These are phyloP conservation scores for Origma solitaria DNA, from an alignment of 2,113 vertebrate genomes.

Conservation along the genomic window DNA sequence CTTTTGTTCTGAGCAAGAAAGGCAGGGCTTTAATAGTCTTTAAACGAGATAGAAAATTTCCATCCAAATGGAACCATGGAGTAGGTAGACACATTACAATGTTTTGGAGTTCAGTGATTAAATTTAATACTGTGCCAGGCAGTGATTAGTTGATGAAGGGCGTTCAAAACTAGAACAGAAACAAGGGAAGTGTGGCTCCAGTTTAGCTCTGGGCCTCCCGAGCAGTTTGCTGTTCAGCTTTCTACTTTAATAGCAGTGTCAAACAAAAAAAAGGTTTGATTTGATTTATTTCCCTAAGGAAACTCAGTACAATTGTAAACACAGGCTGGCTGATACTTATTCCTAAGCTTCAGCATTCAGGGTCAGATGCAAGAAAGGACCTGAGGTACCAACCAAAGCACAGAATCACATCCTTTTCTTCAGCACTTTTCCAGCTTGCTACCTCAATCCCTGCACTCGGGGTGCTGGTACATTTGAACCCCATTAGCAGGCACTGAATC, in stretches of 20 bases:
- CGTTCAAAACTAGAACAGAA: background rate
- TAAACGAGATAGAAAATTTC: slow-evolving; percentile 54
- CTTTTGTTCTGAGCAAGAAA: slow-evolving; percentile 60
- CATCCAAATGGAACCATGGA: slow-evolving; percentile 45
- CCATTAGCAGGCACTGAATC: background rate
- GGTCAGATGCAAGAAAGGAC: background rate
- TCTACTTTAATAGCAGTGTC: background rate
- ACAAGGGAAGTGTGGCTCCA: background rate
- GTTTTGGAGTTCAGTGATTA: slow-evolving; percentile 46
- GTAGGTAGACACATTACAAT: slow-evolving; percentile 48
- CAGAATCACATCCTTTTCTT: background rate
- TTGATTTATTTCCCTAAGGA: slow-evolving; percentile 10
- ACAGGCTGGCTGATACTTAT: background rate
- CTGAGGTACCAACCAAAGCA: background rate
- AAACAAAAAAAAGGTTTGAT: background rate
- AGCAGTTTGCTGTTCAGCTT: background rate
- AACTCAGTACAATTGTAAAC: background rate
- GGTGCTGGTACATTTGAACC: background rate
- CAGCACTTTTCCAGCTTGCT: background rate
- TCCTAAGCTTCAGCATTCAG: background rate
- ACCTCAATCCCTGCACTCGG: background rate
- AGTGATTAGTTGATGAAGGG: slow-evolving; percentile 34
- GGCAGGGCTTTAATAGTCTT: slow-evolving; percentile 51
- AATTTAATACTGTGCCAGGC: slow-evolving; percentile 45
- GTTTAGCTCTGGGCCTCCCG: background rate